phyloP scores from a whole-genome alignment of 2,797 vertebrate species.

The Urophycis tenuis region DNA sequence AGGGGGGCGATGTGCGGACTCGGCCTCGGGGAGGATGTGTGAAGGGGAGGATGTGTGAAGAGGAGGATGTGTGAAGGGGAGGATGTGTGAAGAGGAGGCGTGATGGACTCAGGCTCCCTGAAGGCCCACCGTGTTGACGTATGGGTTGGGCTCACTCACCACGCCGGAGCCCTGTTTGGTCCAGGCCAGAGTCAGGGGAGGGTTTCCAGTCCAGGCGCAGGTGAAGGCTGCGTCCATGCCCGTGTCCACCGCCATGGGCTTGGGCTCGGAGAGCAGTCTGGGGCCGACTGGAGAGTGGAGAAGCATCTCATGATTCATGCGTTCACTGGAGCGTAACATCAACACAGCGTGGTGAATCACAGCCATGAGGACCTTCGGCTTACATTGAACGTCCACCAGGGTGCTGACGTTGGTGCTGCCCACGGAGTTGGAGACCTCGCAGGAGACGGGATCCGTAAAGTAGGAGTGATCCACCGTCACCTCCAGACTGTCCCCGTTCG shows the following conservation, averaged over 20 bases:
- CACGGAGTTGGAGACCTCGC: conserved; percentile 86
- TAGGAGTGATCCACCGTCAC: conserved; percentile 83
- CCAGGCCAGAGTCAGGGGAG: conserved; percentile 85
- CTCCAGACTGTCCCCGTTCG: conserved; percentile 81
- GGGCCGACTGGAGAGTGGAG: conserved; percentile 74
- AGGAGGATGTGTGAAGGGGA: conserved; percentile 44
- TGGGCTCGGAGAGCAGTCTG: conserved; percentile 76
- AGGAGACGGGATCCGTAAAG: conserved; percentile 87
- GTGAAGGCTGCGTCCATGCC: conserved; percentile 84
- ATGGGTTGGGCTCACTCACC: conserved; percentile 66
- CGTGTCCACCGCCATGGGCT: conserved; percentile 74
- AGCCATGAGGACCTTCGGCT: conserved; percentile 61
- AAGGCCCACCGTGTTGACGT: conserved; percentile 42
- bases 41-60: conserved; percentile 51
- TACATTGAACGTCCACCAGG: conserved; percentile 85
- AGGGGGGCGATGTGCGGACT: conserved; percentile 52
- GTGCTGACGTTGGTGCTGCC: conserved; percentile 90
- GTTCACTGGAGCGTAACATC: neutral
- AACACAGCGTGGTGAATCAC: no score
- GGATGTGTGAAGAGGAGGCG: conserved; percentile 47
- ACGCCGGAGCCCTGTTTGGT: conserved; percentile 78
- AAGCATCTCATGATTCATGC: neutral
- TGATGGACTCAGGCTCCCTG: conserved; percentile 38
- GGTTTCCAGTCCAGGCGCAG: conserved; percentile 87
- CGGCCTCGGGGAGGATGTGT: no score